phyloP scores from a whole-genome alignment of 2,113 vertebrate species.

The Patagioenas fasciata region DNA sequence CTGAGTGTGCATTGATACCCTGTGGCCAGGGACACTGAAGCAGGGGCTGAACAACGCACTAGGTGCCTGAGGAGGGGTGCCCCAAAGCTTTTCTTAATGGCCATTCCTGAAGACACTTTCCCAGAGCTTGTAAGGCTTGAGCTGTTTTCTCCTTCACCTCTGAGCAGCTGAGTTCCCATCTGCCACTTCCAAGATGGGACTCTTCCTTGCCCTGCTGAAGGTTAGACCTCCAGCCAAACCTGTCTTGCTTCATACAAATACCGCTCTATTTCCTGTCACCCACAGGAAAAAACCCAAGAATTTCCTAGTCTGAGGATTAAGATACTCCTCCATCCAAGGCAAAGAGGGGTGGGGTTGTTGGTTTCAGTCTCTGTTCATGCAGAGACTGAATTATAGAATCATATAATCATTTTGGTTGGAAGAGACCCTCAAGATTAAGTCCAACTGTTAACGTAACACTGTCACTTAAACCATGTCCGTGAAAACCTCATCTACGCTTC shows the following conservation, averaged over 20 bases:
- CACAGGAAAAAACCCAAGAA: neutral
- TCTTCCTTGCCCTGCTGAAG: neutral
- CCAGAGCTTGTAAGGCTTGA: neutral
- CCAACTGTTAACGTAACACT: too few relatives aligned
- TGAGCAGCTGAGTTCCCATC: neutral
- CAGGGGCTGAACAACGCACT: neutral
- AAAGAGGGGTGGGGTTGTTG: neutral
- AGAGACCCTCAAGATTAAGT: too few relatives aligned
- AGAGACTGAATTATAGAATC: too few relatives aligned
- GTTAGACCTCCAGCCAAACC: neutral
- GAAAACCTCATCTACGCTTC: too few relatives aligned
- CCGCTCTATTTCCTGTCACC: neutral
- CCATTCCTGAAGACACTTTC: neutral
- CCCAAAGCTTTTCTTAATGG: neutral
- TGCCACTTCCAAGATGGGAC: neutral
- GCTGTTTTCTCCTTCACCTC: neutral
- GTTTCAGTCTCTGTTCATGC: neutral
- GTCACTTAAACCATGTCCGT: too few relatives aligned
- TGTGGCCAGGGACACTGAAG: accelerated
- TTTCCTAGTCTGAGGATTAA: neutral
- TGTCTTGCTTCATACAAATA: neutral
- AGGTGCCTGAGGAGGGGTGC: neutral
- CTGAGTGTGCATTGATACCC: neutral
- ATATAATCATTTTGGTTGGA: too few relatives aligned
- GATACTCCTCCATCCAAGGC: neutral